Evolutionary conservation across 2,888 invertebrate genomes (phyloP).

Genomic region (Tipula vernalis): DNA sequence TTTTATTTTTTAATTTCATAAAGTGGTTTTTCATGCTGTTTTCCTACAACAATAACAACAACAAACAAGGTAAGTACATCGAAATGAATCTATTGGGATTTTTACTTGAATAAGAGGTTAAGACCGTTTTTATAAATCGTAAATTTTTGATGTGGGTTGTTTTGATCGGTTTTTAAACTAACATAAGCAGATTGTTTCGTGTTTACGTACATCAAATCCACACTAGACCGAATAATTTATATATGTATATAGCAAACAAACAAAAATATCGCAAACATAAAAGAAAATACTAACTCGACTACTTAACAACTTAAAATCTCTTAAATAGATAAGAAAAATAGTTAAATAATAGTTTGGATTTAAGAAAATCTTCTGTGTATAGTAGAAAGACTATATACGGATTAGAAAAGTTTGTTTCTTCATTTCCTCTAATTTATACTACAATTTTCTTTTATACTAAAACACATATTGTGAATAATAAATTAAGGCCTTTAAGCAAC

Average conservation of each 20-base stretch:
- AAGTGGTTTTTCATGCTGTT: background rate
- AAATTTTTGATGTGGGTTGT: background rate
- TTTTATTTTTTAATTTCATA: background rate
- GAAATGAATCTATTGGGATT: background rate
- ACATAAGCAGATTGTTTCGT: background rate
- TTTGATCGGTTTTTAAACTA: background rate
- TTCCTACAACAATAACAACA: background rate
- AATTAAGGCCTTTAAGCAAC: background rate
- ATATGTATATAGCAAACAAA: background rate
- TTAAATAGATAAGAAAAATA: background rate
- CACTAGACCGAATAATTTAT: background rate
- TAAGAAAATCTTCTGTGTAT: background rate
- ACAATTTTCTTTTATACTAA: background rate
- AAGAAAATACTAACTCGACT: background rate
- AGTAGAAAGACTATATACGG: background rate
- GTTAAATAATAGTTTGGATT: background rate
- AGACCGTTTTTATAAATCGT: background rate
- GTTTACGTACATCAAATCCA: background rate
- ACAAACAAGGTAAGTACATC: background rate
- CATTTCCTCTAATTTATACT: background rate
- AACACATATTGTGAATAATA: background rate
- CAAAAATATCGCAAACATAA: background rate
- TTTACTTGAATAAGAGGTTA: background rate
- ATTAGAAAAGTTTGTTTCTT: background rate
- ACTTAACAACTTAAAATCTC: background rate